Evolutionary conservation across 1,140 invertebrate genomes (phyloP).

Genomic region (Aethina tumida): DNA sequence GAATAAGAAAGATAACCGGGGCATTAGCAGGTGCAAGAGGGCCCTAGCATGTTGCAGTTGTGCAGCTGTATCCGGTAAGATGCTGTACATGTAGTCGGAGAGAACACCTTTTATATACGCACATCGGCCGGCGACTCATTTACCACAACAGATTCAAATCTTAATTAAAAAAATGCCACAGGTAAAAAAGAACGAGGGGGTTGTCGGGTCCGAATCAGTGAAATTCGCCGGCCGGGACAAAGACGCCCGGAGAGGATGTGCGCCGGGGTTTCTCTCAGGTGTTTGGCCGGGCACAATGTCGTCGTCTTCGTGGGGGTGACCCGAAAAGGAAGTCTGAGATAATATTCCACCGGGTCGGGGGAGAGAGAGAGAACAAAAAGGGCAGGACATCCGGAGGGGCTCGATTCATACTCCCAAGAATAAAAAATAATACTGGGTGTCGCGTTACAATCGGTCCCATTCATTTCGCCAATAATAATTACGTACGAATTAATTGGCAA

Average conservation of each 20-base stretch:
- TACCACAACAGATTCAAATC: constrained; percentile 12
- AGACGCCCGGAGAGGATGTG: not conserved
- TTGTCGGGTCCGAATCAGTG: not conserved
- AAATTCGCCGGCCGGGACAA: not conserved
- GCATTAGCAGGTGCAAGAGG: too few relatives aligned
- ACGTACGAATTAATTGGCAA: too few relatives aligned
- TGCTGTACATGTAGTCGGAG: constrained; percentile 19
- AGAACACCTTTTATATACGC: constrained; percentile 29
- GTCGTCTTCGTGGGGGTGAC: constrained; percentile 11
- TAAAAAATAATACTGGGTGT: too few relatives aligned
- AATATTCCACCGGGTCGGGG: constrained; percentile 33
- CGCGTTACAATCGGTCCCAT: too few relatives aligned
- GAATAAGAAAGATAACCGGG: constrained; percentile 34
- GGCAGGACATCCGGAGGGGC: constrained; percentile 35
- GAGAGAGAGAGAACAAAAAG: constrained; percentile 23
- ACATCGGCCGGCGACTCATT: constrained; percentile 18
- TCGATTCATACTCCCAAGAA: too few relatives aligned
- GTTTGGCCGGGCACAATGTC: constrained; percentile 16
- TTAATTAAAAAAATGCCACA: constrained; percentile 13
- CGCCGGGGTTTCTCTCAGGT: constrained; percentile 13
- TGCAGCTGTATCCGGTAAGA: constrained; percentile 36
- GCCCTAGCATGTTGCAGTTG: constrained; percentile 29
- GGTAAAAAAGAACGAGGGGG: too few relatives aligned
- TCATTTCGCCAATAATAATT: too few relatives aligned
- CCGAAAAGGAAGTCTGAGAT: constrained; percentile 30